Evolutionary conservation across 2,797 vertebrate genomes (phyloP).

Genomic region (Mallotus villosus): DNA sequence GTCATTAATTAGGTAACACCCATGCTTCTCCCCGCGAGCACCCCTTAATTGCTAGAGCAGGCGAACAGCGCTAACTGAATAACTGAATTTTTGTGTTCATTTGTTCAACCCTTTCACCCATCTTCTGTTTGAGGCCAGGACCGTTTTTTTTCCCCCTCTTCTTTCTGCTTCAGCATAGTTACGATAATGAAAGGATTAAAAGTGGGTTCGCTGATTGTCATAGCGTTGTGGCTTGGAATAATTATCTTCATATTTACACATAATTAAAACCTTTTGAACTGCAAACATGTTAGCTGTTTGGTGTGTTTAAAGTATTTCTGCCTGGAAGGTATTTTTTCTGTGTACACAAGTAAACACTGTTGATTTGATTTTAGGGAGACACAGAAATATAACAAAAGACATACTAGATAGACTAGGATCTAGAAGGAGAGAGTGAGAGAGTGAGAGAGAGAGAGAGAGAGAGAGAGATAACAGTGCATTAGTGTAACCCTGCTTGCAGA

Average conservation of each 20-base stretch:
- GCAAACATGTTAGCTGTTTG: neutral
- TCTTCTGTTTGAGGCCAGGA: neutral
- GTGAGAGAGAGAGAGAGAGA: neutral
- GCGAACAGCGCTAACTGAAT: neutral
- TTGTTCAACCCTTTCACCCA: neutral
- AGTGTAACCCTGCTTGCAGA: neutral
- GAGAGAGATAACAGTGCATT: no score
- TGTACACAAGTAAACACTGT: neutral
- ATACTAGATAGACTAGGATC: neutral
- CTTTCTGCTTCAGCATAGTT: neutral
- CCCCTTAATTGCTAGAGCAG: neutral
- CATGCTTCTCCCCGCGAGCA: neutral
- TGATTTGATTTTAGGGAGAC: neutral
- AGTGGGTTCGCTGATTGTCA: neutral
- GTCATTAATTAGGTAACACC: neutral
- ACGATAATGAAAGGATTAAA: neutral
- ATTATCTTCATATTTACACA: neutral
- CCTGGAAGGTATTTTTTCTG: neutral
- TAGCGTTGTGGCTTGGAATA: no score
- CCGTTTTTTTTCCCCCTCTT: neutral
- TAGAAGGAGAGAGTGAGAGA: neutral
- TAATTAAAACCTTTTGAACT: conserved; percentile 9
- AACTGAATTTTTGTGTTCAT: neutral
- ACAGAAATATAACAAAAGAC: neutral
- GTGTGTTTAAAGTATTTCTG: neutral